These are phyloP conservation scores for Melipona quadrifasciata DNA, from an alignment of 1,140 invertebrate genomes.

Conservation along the genomic window DNA sequence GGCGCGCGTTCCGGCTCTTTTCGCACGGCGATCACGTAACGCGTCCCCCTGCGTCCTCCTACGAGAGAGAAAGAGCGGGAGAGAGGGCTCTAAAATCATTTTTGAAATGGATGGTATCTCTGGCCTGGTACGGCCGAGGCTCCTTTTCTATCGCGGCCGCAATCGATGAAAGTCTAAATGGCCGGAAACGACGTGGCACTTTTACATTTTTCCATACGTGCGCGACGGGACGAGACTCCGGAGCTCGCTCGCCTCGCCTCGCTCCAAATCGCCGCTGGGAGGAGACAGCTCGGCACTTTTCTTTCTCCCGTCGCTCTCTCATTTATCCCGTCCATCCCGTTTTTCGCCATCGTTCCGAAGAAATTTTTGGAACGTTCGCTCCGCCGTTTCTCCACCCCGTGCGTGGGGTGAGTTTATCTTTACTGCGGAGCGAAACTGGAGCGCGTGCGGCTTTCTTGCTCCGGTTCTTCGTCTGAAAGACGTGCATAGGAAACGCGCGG, in stretches of 20 bases:
- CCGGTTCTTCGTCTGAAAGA: background rate
- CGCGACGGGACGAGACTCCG: background rate
- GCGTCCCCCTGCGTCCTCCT: constrained; percentile 4
- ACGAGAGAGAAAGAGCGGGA: constrained; percentile 31
- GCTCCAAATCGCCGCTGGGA: background rate
- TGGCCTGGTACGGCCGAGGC: background rate
- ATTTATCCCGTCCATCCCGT: constrained; percentile 14
- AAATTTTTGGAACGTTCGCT: background rate
- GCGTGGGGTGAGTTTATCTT: background rate
- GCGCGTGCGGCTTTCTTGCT: background rate
- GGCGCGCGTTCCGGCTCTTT: constrained; percentile 40
- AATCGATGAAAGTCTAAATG: constrained; percentile 55
- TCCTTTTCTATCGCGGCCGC: constrained; percentile 22
- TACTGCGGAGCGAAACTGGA: background rate
- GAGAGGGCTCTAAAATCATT: constrained; percentile 67
- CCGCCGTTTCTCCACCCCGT: background rate
- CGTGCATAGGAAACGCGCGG: background rate
- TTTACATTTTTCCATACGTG: constrained; percentile 51
- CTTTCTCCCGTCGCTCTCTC: background rate
- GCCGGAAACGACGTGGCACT: constrained; percentile 52
- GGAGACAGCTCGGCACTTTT: constrained; percentile 36
- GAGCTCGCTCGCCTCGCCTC: background rate
- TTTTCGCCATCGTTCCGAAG: background rate
- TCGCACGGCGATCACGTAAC: constrained; percentile 64
- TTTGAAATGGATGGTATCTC: constrained; percentile 68